Conservation (phyloP, 2,888 invertebrate genomes). For the Pterostichus niger region DNA sequence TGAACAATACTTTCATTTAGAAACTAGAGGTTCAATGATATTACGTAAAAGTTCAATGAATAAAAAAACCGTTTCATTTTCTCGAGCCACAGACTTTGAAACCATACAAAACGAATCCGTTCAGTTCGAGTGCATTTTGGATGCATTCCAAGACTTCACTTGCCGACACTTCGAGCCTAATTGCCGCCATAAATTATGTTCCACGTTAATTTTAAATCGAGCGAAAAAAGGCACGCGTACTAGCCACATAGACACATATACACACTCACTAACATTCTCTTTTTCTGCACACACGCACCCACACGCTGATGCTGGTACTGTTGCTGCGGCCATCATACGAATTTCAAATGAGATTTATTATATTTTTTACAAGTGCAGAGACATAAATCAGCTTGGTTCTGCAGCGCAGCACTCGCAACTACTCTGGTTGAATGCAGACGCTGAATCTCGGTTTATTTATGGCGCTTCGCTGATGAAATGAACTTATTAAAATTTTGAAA, state of each 20-base stretch:
- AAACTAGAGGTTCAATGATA: slow-evolving; percentile 14
- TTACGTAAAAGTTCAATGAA: slow-evolving; percentile 51
- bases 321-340: slow-evolving; percentile 54
- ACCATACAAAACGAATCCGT: slow-evolving; percentile 54
- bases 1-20: slow-evolving; percentile 30
- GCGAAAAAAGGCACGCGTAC: slow-evolving; percentile 47
- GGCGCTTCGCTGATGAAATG: slow-evolving; percentile 49
- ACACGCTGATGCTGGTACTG: not conserved
- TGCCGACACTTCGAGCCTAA: slow-evolving; percentile 66
- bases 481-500: slow-evolving; percentile 59
- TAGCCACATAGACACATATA: not conserved
- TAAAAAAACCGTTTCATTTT: slow-evolving; percentile 54
- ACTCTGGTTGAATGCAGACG: slow-evolving; percentile 14
- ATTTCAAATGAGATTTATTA: slow-evolving; percentile 62
- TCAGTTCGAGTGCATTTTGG: slow-evolving; percentile 62
- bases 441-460: slow-evolving; percentile 50
- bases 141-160: slow-evolving; percentile 65
- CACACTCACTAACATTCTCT: not conserved
- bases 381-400: slow-evolving; percentile 49
- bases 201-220: slow-evolving; percentile 66
- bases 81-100: slow-evolving; percentile 46
- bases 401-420: not conserved
- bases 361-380: slow-evolving; percentile 57
- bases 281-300: not conserved
- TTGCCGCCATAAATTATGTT: slow-evolving; percentile 65